These are phyloP conservation scores for Tenebrosternarchus preto DNA, from an alignment of 2,113 vertebrate genomes.

Conservation along the genomic window DNA sequence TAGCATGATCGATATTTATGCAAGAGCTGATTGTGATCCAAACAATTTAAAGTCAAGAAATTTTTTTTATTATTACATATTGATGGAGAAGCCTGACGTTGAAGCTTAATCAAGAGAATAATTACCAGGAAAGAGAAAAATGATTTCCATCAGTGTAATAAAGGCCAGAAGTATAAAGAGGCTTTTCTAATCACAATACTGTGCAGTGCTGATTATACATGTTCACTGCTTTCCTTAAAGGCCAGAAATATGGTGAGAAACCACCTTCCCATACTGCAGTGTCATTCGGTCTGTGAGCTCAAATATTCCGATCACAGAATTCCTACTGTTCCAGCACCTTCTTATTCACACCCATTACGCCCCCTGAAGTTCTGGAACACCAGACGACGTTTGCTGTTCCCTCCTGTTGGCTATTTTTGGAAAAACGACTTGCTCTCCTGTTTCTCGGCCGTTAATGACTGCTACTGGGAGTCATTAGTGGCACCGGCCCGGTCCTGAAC, in stretches of 20 bases:
- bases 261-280: too few relatives aligned
- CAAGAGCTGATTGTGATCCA: background rate
- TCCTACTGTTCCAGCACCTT: too few relatives aligned
- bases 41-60: background rate
- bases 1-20: background rate
- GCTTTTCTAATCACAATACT: background rate
- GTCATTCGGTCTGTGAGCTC: too few relatives aligned
- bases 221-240: too few relatives aligned
- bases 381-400: too few relatives aligned
- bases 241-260: too few relatives aligned
- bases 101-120: background rate
- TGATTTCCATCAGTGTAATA: conserved; percentile 14
- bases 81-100: background rate
- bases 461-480: conserved; percentile 32
- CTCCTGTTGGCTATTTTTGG: conserved; percentile 35
- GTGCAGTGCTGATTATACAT: background rate
- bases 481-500: too few relatives aligned
- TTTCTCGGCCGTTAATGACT: conserved; percentile 15
- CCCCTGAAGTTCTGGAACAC: too few relatives aligned
- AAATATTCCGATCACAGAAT: too few relatives aligned
- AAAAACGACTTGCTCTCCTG: background rate
- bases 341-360: too few relatives aligned
- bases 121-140: background rate
- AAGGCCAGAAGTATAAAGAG: background rate
- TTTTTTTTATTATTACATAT: background rate